Evolutionary conservation across 2,888 invertebrate species (phyloP), one percentile per base, ranked within the genome.

Genomic region (Scaptomyza caliginosa): DNA sequence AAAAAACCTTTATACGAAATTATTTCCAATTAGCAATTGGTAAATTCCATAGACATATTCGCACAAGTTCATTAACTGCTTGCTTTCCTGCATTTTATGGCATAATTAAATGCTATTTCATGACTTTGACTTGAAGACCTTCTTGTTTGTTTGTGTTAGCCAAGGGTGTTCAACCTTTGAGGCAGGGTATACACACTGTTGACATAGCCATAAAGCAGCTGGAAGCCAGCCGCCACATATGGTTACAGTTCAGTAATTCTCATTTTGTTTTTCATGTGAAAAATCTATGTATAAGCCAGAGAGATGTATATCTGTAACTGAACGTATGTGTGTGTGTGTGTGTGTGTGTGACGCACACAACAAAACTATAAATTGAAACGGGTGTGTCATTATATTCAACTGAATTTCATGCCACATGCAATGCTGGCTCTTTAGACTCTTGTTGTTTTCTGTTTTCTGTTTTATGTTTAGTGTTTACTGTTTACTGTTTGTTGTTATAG

Each of bases 371-470:
- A 67, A 83, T 70, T 83, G 81, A 76, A 88, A 88, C 86, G 88
- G 88, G 84, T 86, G 84, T 88, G 84, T 86, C 84, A 88, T 81
- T 88, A 81, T 78, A 81, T 73, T 86, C 85, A 81, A 81, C 86
- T 77, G 85, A 86, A 86, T 77, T 81, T 75, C 67, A 80, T 83
- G 77, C 84, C 88, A 84, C 88, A 84, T 88, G 84, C 85, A 86
- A 86, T 66, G 88, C 82, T 69, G 56, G 48, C 55, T 52, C 40
- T 45, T 48, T 36, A 28, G 45, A 51, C 40, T 42, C 36, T 54
- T 30, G 38, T 13, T 45, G 26, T 42, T 48, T 42, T 11, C 28
- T 52, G 40, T 36, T 40, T 10, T 40, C 11, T 50, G n/a, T 40
- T 39, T 4, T 32, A 32, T 17, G n/a, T 24, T 23, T 48, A n/a